A percentile compares a stretch with the other conserved stretches of the same genome.
Conservation (phyloP, 2,113 vertebrate species). For the Thunnus maccoyii region DNA sequence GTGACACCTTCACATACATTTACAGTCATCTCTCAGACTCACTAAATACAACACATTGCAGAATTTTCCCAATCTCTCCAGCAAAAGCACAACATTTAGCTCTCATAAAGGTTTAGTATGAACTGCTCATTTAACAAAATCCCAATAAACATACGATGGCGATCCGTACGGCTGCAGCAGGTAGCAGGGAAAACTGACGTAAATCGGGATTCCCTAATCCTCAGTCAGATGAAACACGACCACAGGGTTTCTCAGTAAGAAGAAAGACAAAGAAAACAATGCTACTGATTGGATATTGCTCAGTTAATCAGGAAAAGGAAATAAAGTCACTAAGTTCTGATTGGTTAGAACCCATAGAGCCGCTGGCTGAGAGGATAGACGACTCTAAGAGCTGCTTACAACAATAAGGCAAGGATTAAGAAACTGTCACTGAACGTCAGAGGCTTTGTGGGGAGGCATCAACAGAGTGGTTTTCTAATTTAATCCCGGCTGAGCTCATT, state of each 20-base stretch:
- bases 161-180: not conserved
- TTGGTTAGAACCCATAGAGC: conserved; percentile 36
- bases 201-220: conserved; percentile 35
- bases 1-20: not conserved
- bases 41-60: not conserved
- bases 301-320: conserved; percentile 36
- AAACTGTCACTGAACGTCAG: conserved; percentile 51
- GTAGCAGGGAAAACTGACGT: not conserved
- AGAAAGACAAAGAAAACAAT: conserved; percentile 23
- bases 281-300: conserved; percentile 53
- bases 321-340: conserved; percentile 17
- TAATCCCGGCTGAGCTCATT: conserved; percentile 52
- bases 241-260: not conserved
- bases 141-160: not conserved
- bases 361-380: conserved; percentile 41
- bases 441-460: conserved; percentile 49
- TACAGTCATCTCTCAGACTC: not conserved
- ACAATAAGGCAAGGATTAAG: conserved; percentile 64
- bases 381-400: conserved; percentile 48
- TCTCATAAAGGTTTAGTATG: not conserved
- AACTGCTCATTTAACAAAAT: not conserved
- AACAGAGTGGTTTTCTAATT: conserved; percentile 51
- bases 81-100: not conserved
- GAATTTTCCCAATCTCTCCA: not conserved
- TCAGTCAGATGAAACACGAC: conserved; percentile 22